Evolutionary conservation across 2,113 vertebrate species (phyloP).

Genomic region (Halichoeres trimaculatus): DNA sequence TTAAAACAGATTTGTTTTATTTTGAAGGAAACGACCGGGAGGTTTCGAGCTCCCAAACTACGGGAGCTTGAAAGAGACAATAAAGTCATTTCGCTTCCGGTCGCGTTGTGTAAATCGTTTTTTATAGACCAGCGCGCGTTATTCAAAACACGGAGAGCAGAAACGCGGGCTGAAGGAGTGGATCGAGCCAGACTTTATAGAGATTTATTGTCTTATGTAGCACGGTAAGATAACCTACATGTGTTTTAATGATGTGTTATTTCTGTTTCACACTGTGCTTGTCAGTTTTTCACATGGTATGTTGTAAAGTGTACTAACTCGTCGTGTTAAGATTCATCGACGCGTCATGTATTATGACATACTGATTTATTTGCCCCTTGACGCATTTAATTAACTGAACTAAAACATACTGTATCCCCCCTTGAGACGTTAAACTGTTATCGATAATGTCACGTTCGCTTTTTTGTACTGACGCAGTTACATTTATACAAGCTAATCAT

Average conservation of each 20-base stretch:
- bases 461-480: not conserved
- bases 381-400: not conserved
- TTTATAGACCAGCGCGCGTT: slow-evolving; percentile 49
- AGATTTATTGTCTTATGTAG: not conserved
- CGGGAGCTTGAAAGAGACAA: not conserved
- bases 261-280: not conserved
- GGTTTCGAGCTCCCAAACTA: not conserved
- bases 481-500: slow-evolving; percentile 6
- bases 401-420: too few relatives aligned
- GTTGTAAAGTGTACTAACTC: too few relatives aligned
- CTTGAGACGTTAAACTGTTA: not conserved
- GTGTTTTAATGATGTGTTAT: too few relatives aligned
- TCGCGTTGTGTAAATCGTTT: slow-evolving; percentile 8
- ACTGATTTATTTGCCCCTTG: not conserved
- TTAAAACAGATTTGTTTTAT: slow-evolving; percentile 5
- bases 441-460: not conserved
- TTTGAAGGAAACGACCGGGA: not conserved
- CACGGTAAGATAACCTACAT: slow-evolving; percentile 7
- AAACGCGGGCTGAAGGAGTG: slow-evolving; percentile 44
- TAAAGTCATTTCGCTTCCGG: slow-evolving; percentile 54
- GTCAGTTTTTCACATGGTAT: not conserved
- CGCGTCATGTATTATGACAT: not conserved
- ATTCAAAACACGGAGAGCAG: slow-evolving; percentile 65
- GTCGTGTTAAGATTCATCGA: not conserved
- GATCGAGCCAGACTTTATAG: too few relatives aligned